These are phyloP conservation scores for Ailuropoda melanoleuca DNA, from an alignment of 2,113 vertebrate genomes.

Conservation along the genomic window DNA sequence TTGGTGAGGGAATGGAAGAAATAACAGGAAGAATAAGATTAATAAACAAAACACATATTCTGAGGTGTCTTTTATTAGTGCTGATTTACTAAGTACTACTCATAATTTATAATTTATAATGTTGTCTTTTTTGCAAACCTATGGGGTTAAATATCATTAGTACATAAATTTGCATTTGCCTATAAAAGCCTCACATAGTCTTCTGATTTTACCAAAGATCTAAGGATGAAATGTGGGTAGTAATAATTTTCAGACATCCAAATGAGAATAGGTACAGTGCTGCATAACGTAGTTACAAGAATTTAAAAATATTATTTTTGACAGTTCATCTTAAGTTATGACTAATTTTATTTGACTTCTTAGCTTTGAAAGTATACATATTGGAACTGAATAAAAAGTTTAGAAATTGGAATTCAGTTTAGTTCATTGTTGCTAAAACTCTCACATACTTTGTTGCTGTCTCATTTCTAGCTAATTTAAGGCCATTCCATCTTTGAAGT, in stretches of 20 bases:
- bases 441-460: neutral
- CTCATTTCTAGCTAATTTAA: neutral
- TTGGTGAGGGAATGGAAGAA: neutral
- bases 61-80: neutral
- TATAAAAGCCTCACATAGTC: neutral
- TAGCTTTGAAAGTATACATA: neutral
- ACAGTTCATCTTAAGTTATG: neutral
- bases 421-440: neutral
- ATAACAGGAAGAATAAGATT: neutral
- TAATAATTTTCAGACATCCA: neutral
- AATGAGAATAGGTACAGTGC: neutral
- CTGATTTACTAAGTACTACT: neutral
- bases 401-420: neutral
- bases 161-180: neutral
- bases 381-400: neutral
- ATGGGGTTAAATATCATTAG: neutral
- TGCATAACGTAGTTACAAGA: neutral
- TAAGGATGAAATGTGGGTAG: neutral
- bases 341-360: neutral
- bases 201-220: neutral
- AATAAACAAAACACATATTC: neutral
- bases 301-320: neutral
- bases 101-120: neutral
- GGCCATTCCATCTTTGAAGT: neutral
- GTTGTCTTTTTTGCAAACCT: neutral